These are phyloP conservation scores for Elephantulus edwardii DNA, from an alignment of 2,113 vertebrate genomes.

Conservation along the genomic window DNA sequence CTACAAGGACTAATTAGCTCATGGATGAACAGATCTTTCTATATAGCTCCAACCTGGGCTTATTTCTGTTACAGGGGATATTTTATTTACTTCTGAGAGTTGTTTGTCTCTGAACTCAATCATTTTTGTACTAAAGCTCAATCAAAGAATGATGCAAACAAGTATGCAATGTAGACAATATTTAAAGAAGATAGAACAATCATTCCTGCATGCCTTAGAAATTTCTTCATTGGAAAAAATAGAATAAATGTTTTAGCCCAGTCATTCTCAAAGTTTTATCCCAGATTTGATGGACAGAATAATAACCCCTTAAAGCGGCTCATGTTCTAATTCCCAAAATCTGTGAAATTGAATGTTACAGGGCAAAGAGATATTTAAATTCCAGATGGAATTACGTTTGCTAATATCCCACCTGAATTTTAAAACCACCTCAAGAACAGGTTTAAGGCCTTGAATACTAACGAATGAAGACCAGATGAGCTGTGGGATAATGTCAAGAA, in stretches of 20 bases:
- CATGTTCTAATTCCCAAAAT: neutral
- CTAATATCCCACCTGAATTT: neutral
- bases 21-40: neutral
- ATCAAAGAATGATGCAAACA: conserved; percentile 5
- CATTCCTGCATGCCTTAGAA: neutral
- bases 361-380: neutral
- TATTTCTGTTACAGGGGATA: neutral
- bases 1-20: neutral
- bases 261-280: neutral
- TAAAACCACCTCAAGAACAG: too few relatives aligned
- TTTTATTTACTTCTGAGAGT: neutral
- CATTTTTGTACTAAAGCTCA: conserved; percentile 21
- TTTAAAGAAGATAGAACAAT: neutral
- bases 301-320: neutral
- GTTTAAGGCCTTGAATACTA: too few relatives aligned
- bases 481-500: too few relatives aligned
- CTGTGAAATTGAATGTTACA: neutral
- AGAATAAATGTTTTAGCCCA: neutral
- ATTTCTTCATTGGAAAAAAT: neutral
- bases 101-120: conserved; percentile 14
- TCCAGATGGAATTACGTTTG: conserved; percentile 3
- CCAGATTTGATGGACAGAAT: neutral
- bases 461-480: too few relatives aligned
- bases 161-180: neutral
- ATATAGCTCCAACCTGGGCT: neutral